These are phyloP conservation scores for Sinocyclocheilus rhinocerous DNA, from an alignment of 2,113 vertebrate genomes.

Conservation along the genomic window DNA sequence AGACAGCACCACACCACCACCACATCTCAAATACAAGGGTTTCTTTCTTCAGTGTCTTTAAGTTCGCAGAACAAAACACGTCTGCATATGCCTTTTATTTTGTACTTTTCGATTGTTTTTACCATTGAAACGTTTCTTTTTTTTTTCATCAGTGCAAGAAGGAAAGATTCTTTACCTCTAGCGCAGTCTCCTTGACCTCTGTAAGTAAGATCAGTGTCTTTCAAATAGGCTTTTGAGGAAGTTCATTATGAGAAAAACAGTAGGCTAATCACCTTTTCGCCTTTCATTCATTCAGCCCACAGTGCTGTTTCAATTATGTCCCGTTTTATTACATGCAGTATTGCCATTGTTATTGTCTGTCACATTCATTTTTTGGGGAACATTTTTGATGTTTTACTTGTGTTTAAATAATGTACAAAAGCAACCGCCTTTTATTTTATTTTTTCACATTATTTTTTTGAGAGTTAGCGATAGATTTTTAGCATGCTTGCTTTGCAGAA, in stretches of 20 bases:
- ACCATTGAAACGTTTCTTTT: not conserved
- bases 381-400: slow-evolving; percentile 68
- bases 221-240: slow-evolving; percentile 42
- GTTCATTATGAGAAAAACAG: slow-evolving; percentile 39
- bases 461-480: slow-evolving; percentile 67
- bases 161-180: slow-evolving; percentile 45
- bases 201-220: slow-evolving; percentile 53
- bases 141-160: slow-evolving; percentile 50
- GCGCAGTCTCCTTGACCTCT: slow-evolving; percentile 52
- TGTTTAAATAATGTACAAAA: slow-evolving; percentile 82
- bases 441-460: slow-evolving; percentile 68
- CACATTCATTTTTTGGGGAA: slow-evolving; percentile 76
- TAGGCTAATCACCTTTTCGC: slow-evolving; percentile 65
- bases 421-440: slow-evolving; percentile 78
- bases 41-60: slow-evolving; percentile 83
- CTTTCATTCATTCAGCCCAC: slow-evolving; percentile 63
- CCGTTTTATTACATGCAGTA: slow-evolving; percentile 66
- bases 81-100: slow-evolving; percentile 77
- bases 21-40: slow-evolving; percentile 66
- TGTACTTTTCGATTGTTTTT: slow-evolving; percentile 25
- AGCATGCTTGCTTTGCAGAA: slow-evolving; percentile 84
- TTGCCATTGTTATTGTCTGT: slow-evolving; percentile 71
- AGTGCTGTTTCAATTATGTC: slow-evolving; percentile 49
- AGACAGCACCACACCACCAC: slow-evolving; percentile 60
- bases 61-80: slow-evolving; percentile 76